These are phyloP conservation scores for Bombus haemorrhoidalis DNA, from an alignment of 1,140 invertebrate species.

Conservation along the genomic window DNA sequence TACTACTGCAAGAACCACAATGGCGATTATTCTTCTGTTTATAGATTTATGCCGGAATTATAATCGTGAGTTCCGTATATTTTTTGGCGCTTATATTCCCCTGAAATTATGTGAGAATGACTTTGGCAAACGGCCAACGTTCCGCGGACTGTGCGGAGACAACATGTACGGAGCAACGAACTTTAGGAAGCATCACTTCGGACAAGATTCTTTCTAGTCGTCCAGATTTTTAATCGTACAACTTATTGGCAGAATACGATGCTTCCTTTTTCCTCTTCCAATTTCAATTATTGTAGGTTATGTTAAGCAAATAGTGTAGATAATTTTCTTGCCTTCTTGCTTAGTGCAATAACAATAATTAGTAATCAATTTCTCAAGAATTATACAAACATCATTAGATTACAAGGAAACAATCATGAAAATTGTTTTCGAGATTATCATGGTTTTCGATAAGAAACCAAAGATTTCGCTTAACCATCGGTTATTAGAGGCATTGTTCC, in stretches of 20 bases:
- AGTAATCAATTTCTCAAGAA: background rate
- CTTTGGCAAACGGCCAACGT: constrained; percentile 63
- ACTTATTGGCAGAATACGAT: background rate
- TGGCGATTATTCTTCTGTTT: constrained; percentile 21
- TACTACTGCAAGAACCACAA: background rate
- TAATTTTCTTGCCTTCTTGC: background rate
- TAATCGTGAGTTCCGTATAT: constrained; percentile 42
- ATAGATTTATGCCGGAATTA: constrained; percentile 48
- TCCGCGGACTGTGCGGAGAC: constrained; percentile 61
- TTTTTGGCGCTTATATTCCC: constrained; percentile 57
- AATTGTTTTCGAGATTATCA: background rate
- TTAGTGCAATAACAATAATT: background rate
- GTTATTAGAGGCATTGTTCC: background rate
- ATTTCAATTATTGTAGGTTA: too few species aligned
- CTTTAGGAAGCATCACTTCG: constrained; percentile 61
- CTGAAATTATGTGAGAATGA: constrained; percentile 70
- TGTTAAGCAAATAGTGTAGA: background rate
- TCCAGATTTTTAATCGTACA: constrained; percentile 36
- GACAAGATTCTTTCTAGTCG: constrained; percentile 47
- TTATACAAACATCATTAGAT: background rate
- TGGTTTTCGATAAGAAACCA: background rate
- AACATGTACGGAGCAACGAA: constrained; percentile 68
- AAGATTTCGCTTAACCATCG: background rate
- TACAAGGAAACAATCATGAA: background rate
- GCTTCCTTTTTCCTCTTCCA: background rate